Evolutionary conservation across 2,888 invertebrate genomes (phyloP).

Genomic region (Drosophila acutilabella): DNA sequence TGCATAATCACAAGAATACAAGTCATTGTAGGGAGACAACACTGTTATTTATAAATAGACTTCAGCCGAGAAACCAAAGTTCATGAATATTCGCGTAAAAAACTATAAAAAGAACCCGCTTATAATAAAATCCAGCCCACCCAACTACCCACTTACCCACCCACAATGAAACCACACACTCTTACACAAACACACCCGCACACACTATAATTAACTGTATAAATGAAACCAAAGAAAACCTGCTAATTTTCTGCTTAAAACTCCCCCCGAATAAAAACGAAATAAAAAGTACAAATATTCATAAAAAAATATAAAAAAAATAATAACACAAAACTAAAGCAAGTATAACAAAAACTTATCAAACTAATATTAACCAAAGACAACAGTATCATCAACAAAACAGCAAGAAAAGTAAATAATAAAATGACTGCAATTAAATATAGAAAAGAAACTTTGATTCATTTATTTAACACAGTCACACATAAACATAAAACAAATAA

Average conservation of each 20-base stretch:
- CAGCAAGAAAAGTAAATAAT: constrained; percentile 16
- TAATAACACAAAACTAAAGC: constrained; percentile 18
- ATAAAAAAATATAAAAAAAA: constrained; percentile 30
- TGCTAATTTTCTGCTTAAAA: constrained; percentile 70
- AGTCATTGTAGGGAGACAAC: constrained; percentile 2
- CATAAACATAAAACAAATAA: constrained; percentile 8
- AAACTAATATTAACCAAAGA: constrained; percentile 35
- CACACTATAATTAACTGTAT: constrained; percentile 12
- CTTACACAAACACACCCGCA: constrained; percentile 11
- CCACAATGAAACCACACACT: constrained; percentile 24
- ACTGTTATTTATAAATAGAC: neutral
- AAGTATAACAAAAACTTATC: constrained; percentile 40
- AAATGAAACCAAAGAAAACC: constrained; percentile 29
- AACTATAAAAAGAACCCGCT: neutral
- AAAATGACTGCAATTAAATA: constrained; percentile 61
- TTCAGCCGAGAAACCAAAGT: neutral
- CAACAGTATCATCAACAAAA: constrained; percentile 19
- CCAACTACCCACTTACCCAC: constrained; percentile 24
- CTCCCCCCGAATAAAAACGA: constrained; percentile 79
- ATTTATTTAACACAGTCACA: constrained; percentile 26
- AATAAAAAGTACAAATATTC: constrained; percentile 83
- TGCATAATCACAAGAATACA: constrained; percentile 4
- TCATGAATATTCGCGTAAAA: constrained; percentile 1
- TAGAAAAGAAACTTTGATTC: constrained; percentile 32
- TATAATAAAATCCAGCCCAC: constrained; percentile 20